Evolutionary conservation across 2,888 invertebrate genomes (phyloP), one percentile per base, ranked within the genome.

Genomic region (Onchidella celtica): DNA sequence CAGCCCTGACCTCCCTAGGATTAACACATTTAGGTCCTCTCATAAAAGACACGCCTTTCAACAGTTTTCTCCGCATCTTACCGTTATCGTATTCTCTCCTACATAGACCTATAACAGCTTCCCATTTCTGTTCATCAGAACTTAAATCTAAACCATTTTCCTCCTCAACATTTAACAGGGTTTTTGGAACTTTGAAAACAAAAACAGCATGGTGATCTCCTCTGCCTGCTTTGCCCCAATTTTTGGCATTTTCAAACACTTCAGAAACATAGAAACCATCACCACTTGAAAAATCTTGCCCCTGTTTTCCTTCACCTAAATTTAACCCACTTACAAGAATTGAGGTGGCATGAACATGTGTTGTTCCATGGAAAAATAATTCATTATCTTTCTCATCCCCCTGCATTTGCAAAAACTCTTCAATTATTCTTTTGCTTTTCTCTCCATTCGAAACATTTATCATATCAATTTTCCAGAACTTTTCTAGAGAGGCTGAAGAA

Each of bases 21-120:
- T 68, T 68, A n/a, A n/a, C 9, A 24, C 68, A 68, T 9, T n/a
- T 4, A 38, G 68, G 68, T 36, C 68, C 68, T 68, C 24, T 32
- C 21, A 68, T 68, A n/a, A 68, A 68, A 21, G 36, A n/a, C 21
- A n/a, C 24, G 1, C 24, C 24, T 47, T 17, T 47, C 36, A 1
- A 14, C 17, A 68, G n/a, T 2, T 2, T n/a, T 38, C 38, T 36
- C 38, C 9, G 36, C 11, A 2, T 21, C 38, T 36, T 68, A 24
- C 21, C 24, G 24, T 68, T 38, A 17, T 9, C 36, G 11, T 68
- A 68, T 3, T 38, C 34, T 38, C 38, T 68, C 24, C 68, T 17
- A n/a, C 68, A 68, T 24, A 32, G 36, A 11, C 36, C 6, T 9
- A 68, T 38, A 9, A 36, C 38, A n/a, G 36, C n/a, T 11, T 68